A percentile compares a stretch with the other conserved stretches of the same genome.
Conservation (phyloP, 2,113 vertebrate genomes). For the Emberiza fucata region DNA sequence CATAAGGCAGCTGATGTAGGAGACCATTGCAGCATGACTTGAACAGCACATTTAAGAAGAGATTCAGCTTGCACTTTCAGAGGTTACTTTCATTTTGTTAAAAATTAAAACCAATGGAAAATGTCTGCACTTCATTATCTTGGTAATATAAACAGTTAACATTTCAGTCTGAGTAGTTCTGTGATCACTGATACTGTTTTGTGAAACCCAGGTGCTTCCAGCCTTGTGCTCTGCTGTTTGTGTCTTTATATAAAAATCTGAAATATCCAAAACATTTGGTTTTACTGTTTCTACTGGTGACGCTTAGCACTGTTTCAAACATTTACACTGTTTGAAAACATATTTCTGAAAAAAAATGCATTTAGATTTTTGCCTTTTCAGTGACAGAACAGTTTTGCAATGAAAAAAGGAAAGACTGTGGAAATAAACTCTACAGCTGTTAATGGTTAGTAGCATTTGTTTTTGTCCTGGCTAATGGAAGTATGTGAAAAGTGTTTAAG, state of each 20-base stretch:
- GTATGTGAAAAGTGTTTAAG: neutral
- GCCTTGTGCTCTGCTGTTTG: neutral
- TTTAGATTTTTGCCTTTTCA: slow-evolving; percentile 36
- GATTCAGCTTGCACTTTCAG: neutral
- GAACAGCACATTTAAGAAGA: neutral
- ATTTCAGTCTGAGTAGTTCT: neutral
- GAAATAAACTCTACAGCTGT: neutral
- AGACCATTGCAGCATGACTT: neutral
- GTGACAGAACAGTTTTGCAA: slow-evolving; percentile 21
- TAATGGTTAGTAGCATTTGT: neutral
- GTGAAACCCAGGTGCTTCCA: neutral
- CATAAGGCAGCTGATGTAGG: neutral
- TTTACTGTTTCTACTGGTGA: neutral
- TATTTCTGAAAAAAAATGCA: neutral
- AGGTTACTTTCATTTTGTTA: neutral
- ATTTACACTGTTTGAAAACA: neutral
- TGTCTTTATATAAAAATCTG: neutral
- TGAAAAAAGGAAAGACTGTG: slow-evolving; percentile 26
- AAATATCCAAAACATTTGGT: neutral
- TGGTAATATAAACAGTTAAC: neutral
- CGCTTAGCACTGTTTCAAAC: neutral
- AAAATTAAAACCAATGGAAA: neutral
- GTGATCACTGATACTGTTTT: neutral
- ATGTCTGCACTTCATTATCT: neutral
- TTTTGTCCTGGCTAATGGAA: neutral